phyloP scores from a whole-genome alignment of 2,888 invertebrate genomes.

The Drosophila stalkeri region DNA sequence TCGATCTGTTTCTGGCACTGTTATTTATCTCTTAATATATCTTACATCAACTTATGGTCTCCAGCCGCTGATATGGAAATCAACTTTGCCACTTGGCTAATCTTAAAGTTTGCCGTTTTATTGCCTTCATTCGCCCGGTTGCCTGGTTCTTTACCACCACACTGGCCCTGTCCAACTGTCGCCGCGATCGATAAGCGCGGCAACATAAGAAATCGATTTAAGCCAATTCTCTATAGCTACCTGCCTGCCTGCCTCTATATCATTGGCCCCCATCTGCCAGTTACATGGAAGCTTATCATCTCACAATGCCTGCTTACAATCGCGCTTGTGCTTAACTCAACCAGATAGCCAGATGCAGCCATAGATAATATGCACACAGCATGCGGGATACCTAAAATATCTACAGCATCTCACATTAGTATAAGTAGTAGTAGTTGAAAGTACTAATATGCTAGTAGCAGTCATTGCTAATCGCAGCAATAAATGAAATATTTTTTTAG shows the following conservation, averaged over 20 bases:
- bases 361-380: slow-evolving; percentile 37
- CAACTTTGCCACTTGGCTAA: slow-evolving; percentile 76
- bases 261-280: slow-evolving; percentile 46
- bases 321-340: slow-evolving; percentile 67
- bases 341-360: slow-evolving; percentile 65
- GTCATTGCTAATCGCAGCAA: background rate
- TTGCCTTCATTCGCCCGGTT: background rate
- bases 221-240: slow-evolving; percentile 37
- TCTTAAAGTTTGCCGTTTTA: slow-evolving; percentile 55
- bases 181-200: slow-evolving; percentile 45
- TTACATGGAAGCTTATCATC: slow-evolving; percentile 75
- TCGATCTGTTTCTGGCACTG: slow-evolving; percentile 66
- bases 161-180: slow-evolving; percentile 7
- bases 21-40: slow-evolving; percentile 74
- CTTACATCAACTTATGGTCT: slow-evolving; percentile 75
- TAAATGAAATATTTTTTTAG: background rate
- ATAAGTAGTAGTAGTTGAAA: background rate
- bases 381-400: slow-evolving; percentile 17
- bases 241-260: slow-evolving; percentile 33
- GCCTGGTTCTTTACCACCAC: background rate
- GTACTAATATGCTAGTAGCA: background rate
- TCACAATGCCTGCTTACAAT: slow-evolving; percentile 61
- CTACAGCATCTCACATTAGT: slow-evolving; percentile 8
- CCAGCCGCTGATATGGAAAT: slow-evolving; percentile 66
- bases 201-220: slow-evolving; percentile 80